Conservation (phyloP, 2,113 vertebrate species). For the Heterotis niloticus region DNA sequence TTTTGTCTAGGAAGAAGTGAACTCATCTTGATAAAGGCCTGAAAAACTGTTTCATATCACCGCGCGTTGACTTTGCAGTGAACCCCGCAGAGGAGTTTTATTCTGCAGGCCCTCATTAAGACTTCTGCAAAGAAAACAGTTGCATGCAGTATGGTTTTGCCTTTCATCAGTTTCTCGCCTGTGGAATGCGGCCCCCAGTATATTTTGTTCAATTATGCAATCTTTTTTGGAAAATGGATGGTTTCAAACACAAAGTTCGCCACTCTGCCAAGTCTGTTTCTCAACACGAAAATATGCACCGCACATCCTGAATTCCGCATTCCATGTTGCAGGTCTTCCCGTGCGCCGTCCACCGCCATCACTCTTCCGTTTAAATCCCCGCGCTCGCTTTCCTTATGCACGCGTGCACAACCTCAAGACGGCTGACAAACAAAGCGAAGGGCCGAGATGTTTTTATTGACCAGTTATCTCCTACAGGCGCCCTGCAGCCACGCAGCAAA, state of each 20-base stretch:
- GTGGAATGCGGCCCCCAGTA: slow-evolving; percentile 44
- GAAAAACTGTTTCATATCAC: slow-evolving; percentile 34
- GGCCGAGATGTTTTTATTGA: neutral
- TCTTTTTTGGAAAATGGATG: slow-evolving; percentile 34
- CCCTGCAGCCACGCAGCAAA: no score
- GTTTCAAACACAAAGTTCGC: slow-evolving; percentile 5
- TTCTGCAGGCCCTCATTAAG: slow-evolving; percentile 40
- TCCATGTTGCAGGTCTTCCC: neutral
- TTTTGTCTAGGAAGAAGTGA: slow-evolving; percentile 20
- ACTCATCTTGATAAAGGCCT: slow-evolving; percentile 33
- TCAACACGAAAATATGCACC: slow-evolving; percentile 23
- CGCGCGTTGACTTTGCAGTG: slow-evolving; percentile 32
- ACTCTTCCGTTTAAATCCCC: no score
- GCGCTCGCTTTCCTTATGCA: neutral
- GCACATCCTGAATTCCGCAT: slow-evolving; percentile 4
- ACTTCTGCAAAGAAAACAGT: slow-evolving; percentile 39
- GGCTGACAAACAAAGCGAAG: neutral
- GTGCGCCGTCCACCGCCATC: no score
- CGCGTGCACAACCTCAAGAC: neutral
- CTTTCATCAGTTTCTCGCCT: slow-evolving; percentile 40
- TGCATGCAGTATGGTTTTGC: slow-evolving; percentile 34
- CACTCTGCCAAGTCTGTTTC: slow-evolving; percentile 11
- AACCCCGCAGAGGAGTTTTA: slow-evolving; percentile 35
- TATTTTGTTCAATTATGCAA: slow-evolving; percentile 40
- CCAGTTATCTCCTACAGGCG: neutral